Evolutionary conservation across 2,113 vertebrate species (phyloP), one percentile per base, ranked within the genome.

Genomic region (Pungitius pungitius): DNA sequence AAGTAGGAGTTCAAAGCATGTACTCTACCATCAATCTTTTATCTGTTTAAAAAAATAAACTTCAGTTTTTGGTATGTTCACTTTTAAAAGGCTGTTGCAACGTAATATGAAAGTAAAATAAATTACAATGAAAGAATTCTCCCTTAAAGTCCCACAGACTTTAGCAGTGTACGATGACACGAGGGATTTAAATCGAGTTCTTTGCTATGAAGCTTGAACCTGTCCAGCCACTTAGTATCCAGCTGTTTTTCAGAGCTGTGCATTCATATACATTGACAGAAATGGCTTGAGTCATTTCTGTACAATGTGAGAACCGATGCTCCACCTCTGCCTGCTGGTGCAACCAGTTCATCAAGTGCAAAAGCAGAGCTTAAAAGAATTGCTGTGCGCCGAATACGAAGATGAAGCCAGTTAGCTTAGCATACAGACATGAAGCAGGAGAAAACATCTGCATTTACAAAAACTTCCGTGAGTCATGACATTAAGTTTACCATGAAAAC

Each of bases 311-410:
- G 37, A 65, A 61, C 27, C 9, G 18, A 10, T 15, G 8, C 18
- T 69, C 17, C 17, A 6, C 33, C 45, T 54, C 35, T 35, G 43
- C 10, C 55, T 55, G 55, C n/a, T 15, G 37, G 55, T 60, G 8
- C 22, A 55, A 74, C 45, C 37, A 60, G 9, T 54, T 71, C 24
- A 8, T 30, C 27, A 60, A 40, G 8, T 33, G 39, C n/a, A 67
- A 18, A 13, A 20, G 14, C 30, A 17, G 13, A 8, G 7, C 18
- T 49, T 22, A 24, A 51, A 58, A 18, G 6, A 35, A 26, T 51
- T 10, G 47, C 47, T 22, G 47, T 51, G 20, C 3, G 47, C 8
- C n/a, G n/a, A 51, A 51, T 51, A 22, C 11, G 8, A n/a, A 9
- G 45, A 17, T 47, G 45, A 17, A 47, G 18, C 45, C 45, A 8